Base-by-base conservation (phyloP, 2,797 vertebrate genomes). In the Lerista edwardsae region DNA sequence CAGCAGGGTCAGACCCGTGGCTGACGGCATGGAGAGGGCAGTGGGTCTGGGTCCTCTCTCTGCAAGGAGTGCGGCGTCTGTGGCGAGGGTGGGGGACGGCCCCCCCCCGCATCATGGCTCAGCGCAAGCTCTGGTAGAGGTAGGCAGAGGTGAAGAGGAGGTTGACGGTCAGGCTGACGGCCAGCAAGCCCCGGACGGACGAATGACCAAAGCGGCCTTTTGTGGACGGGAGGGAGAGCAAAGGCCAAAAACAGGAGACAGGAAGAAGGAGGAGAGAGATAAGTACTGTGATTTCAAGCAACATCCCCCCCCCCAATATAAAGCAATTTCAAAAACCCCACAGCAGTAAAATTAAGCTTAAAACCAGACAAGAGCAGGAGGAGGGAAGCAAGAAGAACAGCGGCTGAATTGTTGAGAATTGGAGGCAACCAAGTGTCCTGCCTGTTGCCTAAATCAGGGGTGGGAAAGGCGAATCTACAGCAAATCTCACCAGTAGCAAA, bases 131-230 rank as follows among this genome's bases (percentile, higher is more conserved):
- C 91, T 96, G 95, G 95, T 98, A 98, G 84, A 97, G 85, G 73
- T 97, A 98, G 86, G 97, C 93, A 1, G 96, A 95, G 9, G 96
- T 96, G 93, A 98, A 98, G 76, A 97, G 27, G 36, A 98, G 90
- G 72, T 99, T 99, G 90, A 95, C 92, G 0, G 97, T 96, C 92
- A 99, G 92, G 93, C 98, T 99, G 68, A 94, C 19, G 0, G 97
- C 94, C 6, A 99, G 92, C 76, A 99, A 95, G 10, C 97, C 96
- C 0, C 95, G 95, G 83, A 97, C 95, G 19, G 97, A 57, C 0
- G 95, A 93, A 83, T 89, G 89, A 31, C 93, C 95, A 0, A 96
- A 73, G 21, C 85, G 93, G 93, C 97, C 98, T 99, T 94, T 23
- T 3, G 82, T 34, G 55, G 0, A 23, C 36, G 17, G 86, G 34